A percentile compares a stretch with the other conserved stretches of the same genome.
phyloP scores from a whole-genome alignment of 1,140 invertebrate genomes.

The Platorchestia sp. region DNA sequence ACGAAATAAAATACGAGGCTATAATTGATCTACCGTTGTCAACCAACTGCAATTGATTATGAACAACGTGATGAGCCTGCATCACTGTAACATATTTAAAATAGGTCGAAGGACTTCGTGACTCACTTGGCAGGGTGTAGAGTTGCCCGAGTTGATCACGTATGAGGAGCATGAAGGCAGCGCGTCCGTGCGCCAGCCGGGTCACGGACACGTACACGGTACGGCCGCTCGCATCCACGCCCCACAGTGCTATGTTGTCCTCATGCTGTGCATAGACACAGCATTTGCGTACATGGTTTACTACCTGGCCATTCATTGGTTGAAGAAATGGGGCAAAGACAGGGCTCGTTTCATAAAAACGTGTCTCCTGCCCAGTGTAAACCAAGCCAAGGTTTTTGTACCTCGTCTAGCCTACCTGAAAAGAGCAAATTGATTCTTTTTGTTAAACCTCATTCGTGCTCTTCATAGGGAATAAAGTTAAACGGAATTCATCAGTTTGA shows the following conservation, averaged over 20 bases:
- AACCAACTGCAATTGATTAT: not conserved
- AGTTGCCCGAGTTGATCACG: constrained; percentile 72
- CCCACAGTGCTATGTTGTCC: constrained; percentile 66
- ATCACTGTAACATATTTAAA: not conserved
- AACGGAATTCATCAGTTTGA: too few relatives aligned
- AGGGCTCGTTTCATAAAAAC: too few relatives aligned
- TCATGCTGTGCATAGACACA: constrained; percentile 58
- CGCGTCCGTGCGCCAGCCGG: constrained; percentile 61
- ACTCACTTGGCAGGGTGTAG: constrained; percentile 74
- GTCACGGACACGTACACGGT: constrained; percentile 60
- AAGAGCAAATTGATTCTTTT: too few relatives aligned
- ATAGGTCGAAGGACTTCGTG: not conserved
- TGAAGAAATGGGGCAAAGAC: not conserved
- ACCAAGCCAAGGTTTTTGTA: not conserved
- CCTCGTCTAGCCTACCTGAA: too few relatives aligned
- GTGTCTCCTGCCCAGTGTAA: not conserved
- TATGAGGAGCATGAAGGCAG: constrained; percentile 72
- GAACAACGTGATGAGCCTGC: not conserved
- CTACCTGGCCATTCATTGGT: not conserved
- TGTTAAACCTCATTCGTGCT: too few relatives aligned
- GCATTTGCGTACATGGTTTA: not conserved
- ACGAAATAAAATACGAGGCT: not conserved
- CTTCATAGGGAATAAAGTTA: too few relatives aligned
- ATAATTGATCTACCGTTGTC: not conserved
- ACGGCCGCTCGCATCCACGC: constrained; percentile 62